Percentiles rank a stretch among this genome's conserved stretches.
Conservation (phyloP, 2,113 vertebrate genomes). For the Pollachius pollachius region DNA sequence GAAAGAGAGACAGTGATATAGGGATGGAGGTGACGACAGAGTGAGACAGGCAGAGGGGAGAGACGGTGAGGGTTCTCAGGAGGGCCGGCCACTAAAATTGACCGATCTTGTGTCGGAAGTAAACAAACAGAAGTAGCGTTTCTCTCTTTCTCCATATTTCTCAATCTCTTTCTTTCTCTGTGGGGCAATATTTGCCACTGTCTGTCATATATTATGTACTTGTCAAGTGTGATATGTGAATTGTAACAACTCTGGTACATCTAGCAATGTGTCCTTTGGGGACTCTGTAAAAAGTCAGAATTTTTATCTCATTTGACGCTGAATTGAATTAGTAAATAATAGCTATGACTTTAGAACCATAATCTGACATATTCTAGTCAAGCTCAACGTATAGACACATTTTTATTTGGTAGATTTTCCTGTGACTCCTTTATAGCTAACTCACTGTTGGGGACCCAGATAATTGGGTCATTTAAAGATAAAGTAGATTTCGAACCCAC, state of each 20-base stretch:
- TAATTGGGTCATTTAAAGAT: neutral
- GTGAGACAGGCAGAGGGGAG: constrained; percentile 56
- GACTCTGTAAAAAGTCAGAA: constrained; percentile 37
- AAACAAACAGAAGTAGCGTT: constrained; percentile 51
- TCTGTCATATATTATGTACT: constrained; percentile 50
- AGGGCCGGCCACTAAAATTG: constrained; percentile 67
- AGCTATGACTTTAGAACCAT: neutral
- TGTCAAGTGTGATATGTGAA: constrained; percentile 53
- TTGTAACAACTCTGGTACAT: constrained; percentile 41
- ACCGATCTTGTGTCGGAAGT: constrained; percentile 24
- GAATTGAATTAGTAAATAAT: neutral
- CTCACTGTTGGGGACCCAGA: neutral
- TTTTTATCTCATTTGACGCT: constrained; percentile 24
- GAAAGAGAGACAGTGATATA: constrained; percentile 74
- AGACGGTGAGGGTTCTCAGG: constrained; percentile 60
- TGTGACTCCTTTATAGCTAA: neutral
- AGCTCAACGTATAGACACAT: neutral
- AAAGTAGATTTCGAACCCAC: neutral
- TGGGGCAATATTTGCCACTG: constrained; percentile 56
- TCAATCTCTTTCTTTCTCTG: constrained; percentile 79
- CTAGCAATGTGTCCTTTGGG: constrained; percentile 41
- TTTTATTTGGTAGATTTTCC: neutral
- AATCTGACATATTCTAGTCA: neutral
- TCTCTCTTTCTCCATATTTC: constrained; percentile 79
- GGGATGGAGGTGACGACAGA: constrained; percentile 36